phyloP scores from a whole-genome alignment of 2,797 vertebrate species.

The Galaxias olidus region DNA sequence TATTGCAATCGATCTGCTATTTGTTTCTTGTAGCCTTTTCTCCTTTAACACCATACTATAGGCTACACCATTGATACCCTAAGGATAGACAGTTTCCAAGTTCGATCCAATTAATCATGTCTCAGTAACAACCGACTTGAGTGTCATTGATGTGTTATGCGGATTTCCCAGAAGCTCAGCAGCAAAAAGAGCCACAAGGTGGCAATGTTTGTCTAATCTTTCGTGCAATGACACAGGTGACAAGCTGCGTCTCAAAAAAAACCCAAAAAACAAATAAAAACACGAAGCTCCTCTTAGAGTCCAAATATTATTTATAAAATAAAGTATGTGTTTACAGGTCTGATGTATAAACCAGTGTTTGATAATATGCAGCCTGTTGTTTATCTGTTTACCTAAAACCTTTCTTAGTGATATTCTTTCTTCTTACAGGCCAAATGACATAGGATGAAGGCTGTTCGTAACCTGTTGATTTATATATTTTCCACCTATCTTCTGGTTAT shows the following conservation, averaged over 20 bases:
- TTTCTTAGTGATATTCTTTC: conserved; percentile 74
- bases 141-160: conserved; percentile 36
- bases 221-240: conserved; percentile 73
- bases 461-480: conserved; percentile 99
- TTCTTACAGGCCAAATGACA: conserved; percentile 99
- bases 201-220: conserved; percentile 94
- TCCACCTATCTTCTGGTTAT: conserved; percentile 99
- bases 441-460: conserved; percentile 99
- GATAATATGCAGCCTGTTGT: conserved; percentile 7
- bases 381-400: conserved; percentile 30
- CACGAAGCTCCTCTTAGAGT: not conserved
- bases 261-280: not conserved
- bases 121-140: conserved; percentile 64
- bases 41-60: no score
- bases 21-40: no score
- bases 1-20: not conserved
- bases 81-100: conserved; percentile 36
- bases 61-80: conserved; percentile 15
- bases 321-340: no score
- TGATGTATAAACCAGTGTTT: not conserved
- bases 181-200: conserved; percentile 84
- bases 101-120: conserved; percentile 59
- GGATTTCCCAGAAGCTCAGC: conserved; percentile 39
- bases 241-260: conserved; percentile 42
- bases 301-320: not conserved